Percentiles rank a stretch among this genome's conserved stretches.
These are phyloP conservation scores for Fistularia tabacaria DNA, from an alignment of 2,797 vertebrate species.

Conservation along the genomic window DNA sequence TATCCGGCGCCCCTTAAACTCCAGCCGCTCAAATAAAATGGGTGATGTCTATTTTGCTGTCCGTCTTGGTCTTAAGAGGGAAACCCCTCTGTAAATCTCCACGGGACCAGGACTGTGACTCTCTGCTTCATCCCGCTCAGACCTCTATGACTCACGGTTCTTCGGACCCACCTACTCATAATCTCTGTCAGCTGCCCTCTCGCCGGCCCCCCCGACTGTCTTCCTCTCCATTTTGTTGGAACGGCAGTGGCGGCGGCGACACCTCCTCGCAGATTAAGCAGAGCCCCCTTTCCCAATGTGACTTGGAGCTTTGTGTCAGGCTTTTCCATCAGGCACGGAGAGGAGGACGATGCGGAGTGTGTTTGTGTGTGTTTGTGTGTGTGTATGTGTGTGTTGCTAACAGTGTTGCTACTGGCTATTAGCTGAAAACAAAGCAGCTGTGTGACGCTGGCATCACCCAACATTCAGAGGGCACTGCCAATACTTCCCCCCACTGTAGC, in stretches of 20 bases:
- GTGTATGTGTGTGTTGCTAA: constrained; percentile 5
- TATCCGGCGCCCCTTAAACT: too few species aligned
- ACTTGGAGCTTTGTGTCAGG: constrained; percentile 26
- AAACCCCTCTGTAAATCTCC: constrained; percentile 21
- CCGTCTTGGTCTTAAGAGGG: too few species aligned
- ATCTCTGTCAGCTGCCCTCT: constrained; percentile 41
- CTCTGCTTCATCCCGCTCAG: constrained; percentile 22
- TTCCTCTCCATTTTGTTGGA: constrained; percentile 45
- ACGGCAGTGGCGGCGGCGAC: background rate
- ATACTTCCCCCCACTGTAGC: background rate
- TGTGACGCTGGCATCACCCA: constrained; percentile 20
- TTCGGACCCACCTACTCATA: constrained; percentile 38
- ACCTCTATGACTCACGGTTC: constrained; percentile 43
- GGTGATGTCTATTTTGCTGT: too few species aligned
- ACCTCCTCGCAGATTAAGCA: constrained; percentile 23
- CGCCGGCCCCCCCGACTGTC: constrained; percentile 9
- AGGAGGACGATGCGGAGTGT: background rate
- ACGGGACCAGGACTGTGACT: constrained; percentile 29
- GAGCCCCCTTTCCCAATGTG: constrained; percentile 4
- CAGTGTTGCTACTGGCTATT: constrained; percentile 23
- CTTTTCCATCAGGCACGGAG: constrained; percentile 18
- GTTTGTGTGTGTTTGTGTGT: background rate
- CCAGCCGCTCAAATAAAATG: too few species aligned
- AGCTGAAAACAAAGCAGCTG: constrained; percentile 31
- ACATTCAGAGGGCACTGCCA: constrained; percentile 19